Evolutionary conservation across 1,140 invertebrate genomes (phyloP).

Genomic region (Formica selysi): DNA sequence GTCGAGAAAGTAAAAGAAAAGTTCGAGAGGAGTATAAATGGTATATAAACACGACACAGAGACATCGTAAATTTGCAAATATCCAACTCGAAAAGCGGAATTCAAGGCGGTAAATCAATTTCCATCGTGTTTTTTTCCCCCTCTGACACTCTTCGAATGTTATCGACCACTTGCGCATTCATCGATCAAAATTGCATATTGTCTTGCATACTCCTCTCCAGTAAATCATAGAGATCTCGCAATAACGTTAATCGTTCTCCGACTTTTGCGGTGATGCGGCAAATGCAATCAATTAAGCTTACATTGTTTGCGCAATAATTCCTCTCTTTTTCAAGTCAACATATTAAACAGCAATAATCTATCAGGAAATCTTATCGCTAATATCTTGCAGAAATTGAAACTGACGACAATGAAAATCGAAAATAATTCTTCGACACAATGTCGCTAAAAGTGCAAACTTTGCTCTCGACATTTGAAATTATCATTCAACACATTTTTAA

Average conservation of each 20-base stretch:
- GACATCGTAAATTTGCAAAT: constrained; percentile 33
- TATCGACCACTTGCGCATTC: constrained; percentile 11
- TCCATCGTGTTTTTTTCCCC: constrained; percentile 23
- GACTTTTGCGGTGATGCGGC: constrained; percentile 25
- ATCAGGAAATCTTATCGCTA: neutral
- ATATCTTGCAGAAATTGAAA: neutral
- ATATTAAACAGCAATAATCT: constrained; percentile 6
- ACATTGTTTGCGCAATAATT: constrained; percentile 58
- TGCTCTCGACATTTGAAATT: neutral
- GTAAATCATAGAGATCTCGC: constrained; percentile 31
- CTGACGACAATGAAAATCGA: constrained; percentile 29
- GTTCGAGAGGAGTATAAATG: neutral
- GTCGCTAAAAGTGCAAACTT: neutral
- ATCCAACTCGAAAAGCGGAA: constrained; percentile 31
- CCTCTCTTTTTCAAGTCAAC: constrained; percentile 14
- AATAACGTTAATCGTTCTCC: constrained; percentile 57
- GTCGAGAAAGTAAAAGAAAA: neutral
- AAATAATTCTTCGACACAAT: neutral
- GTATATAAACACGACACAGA: neutral
- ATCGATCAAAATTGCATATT: constrained; percentile 50
- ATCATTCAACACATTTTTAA: neutral
- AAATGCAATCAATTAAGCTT: constrained; percentile 67
- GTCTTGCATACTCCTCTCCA: neutral
- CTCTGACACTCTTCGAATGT: neutral
- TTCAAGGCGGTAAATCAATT: constrained; percentile 38